These are phyloP conservation scores for Thelaira solivaga DNA, from an alignment of 2,888 invertebrate species.

Conservation along the genomic window DNA sequence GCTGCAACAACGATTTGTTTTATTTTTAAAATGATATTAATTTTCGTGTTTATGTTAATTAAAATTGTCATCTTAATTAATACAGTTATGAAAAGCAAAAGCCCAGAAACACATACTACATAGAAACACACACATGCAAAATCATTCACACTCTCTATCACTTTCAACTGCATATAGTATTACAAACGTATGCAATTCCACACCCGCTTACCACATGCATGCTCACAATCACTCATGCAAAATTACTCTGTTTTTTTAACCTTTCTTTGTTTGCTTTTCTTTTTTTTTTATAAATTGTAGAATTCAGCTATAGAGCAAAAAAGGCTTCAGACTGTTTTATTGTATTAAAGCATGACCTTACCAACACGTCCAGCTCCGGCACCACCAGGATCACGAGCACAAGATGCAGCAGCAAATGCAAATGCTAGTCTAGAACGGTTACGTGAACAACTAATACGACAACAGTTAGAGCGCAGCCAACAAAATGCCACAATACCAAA, in stretches of 20 bases:
- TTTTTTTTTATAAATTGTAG: no score
- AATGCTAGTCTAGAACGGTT: conserved; percentile 74
- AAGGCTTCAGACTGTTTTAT: conserved; percentile 53
- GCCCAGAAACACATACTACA: not conserved
- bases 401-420: conserved; percentile 72
- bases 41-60: conserved; percentile 19
- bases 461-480: conserved; percentile 66
- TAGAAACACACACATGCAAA: no score
- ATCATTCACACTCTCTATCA: no score
- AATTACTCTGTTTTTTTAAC: not conserved
- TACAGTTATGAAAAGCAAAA: not conserved
- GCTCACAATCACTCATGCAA: not conserved
- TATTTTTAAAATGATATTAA: not conserved
- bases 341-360: conserved; percentile 72
- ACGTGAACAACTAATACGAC: conserved; percentile 71
- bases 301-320: conserved; percentile 50
- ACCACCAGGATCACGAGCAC: conserved; percentile 71
- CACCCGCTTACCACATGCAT: not conserved
- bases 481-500: conserved; percentile 70
- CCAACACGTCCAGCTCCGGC: conserved; percentile 77
- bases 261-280: conserved; percentile 2
- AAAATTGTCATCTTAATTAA: conserved; percentile 32
- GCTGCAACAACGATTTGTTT: no score
- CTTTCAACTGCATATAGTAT: not conserved
- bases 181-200: not conserved